phyloP scores from a whole-genome alignment of 2,113 vertebrate genomes.

The Acrocephalus kingi region DNA sequence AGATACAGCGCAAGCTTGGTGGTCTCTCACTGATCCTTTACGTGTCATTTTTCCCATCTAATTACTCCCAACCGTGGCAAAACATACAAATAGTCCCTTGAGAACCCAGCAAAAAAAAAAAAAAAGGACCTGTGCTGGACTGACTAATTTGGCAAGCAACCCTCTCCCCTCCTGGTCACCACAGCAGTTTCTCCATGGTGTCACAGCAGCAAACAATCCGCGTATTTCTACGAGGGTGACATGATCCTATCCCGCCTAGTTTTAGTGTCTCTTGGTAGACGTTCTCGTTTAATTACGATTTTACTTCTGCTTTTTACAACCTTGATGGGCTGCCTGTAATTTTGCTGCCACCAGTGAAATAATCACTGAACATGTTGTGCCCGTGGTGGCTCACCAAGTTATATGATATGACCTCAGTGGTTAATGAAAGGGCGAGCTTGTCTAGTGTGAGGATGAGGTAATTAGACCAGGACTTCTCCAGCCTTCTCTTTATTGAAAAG shows the following conservation, averaged over 20 bases:
- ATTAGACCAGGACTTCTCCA: conserved; percentile 63
- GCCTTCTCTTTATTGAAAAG: conserved; percentile 66
- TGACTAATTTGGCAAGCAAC: neutral
- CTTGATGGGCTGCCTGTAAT: conserved; percentile 7
- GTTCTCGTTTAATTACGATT: neutral
- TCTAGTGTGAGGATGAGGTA: conserved; percentile 48
- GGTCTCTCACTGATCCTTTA: neutral
- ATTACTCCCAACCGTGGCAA: neutral
- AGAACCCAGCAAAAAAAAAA: neutral
- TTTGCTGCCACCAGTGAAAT: conserved; percentile 38
- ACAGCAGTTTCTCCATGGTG: conserved; percentile 1
- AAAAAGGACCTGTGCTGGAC: neutral
- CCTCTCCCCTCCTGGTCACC: neutral
- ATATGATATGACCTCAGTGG: conserved; percentile 69
- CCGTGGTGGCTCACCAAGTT: conserved; percentile 51
- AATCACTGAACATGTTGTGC: conserved; percentile 25
- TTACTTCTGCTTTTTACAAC: conserved; percentile 14
- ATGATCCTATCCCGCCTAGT: conserved; percentile 17
- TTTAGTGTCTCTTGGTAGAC: conserved; percentile 50
- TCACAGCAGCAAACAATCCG: neutral
- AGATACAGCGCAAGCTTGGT: neutral
- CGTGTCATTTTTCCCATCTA: neutral
- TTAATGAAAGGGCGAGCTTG: conserved; percentile 61
- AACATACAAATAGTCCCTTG: neutral
- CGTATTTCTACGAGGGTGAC: neutral